These are phyloP conservation scores for Pristionchus arcanus DNA, from an alignment of 2,888 invertebrate genomes.

Conservation along the genomic window DNA sequence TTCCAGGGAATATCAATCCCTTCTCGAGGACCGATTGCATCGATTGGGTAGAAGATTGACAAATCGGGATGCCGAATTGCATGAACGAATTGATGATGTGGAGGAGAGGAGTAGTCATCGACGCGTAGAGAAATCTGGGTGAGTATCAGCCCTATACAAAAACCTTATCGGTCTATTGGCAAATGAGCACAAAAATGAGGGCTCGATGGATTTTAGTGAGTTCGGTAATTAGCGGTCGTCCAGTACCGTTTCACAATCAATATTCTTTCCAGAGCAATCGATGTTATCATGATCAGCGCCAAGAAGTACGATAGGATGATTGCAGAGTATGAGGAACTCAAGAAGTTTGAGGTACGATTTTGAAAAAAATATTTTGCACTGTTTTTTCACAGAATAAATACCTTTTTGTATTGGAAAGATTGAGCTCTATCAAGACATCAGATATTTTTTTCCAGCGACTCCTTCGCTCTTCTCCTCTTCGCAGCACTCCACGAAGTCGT, in stretches of 20 bases:
- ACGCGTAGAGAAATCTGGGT: background rate
- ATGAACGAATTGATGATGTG: background rate
- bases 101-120: background rate
- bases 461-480: background rate
- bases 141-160: too few species aligned
- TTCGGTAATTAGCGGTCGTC: background rate
- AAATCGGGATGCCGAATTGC: background rate
- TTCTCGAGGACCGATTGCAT: background rate
- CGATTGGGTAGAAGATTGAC: background rate
- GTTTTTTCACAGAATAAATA: background rate
- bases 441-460: background rate
- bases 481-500: background rate
- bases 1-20: background rate
- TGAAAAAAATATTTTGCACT: background rate
- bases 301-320: background rate
- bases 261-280: background rate
- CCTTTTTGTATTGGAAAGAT: too few species aligned
- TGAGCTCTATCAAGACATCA: background rate
- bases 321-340: background rate
- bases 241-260: background rate
- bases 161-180: too few species aligned
- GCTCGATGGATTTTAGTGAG: too few species aligned
- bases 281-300: background rate
- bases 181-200: too few species aligned
- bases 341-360: background rate